Evolutionary conservation across 1,140 invertebrate species (phyloP).

Genomic region (Platyscapa corneri): DNA sequence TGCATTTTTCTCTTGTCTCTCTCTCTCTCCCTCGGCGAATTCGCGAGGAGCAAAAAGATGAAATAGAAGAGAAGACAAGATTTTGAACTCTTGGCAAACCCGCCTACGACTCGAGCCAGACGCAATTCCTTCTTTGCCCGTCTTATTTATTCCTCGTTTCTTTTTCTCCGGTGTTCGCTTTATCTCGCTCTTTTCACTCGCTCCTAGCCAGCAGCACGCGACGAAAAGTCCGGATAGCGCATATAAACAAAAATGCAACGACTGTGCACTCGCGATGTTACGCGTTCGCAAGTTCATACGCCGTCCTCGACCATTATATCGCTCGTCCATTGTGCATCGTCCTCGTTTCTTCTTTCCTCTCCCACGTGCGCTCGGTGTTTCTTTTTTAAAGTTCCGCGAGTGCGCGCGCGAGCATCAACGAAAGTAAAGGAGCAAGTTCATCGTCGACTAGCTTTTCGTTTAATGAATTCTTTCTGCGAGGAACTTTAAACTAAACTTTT

Average conservation of each 20-base stretch:
- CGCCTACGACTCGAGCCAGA: slow-evolving; percentile 46
- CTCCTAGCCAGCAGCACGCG: background rate
- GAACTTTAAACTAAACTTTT: slow-evolving; percentile 38
- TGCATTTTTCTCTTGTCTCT: slow-evolving; percentile 50
- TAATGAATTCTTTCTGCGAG: slow-evolving; percentile 48
- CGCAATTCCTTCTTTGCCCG: slow-evolving; percentile 59
- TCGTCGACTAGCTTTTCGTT: slow-evolving; percentile 44
- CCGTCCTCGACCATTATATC: slow-evolving; percentile 33
- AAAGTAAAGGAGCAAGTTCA: slow-evolving; percentile 35
- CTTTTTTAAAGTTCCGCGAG: background rate
- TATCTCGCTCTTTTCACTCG: slow-evolving; percentile 8
- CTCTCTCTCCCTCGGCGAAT: slow-evolving; percentile 41
- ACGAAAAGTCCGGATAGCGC: slow-evolving; percentile 27
- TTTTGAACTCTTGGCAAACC: slow-evolving; percentile 68
- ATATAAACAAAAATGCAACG: background rate
- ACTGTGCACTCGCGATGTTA: background rate
- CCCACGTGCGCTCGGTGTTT: background rate
- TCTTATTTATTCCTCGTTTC: slow-evolving; percentile 35
- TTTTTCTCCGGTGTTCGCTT: slow-evolving; percentile 19
- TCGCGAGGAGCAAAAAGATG: slow-evolving; percentile 53
- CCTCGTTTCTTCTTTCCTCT: slow-evolving; percentile 19
- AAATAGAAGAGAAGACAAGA: slow-evolving; percentile 59
- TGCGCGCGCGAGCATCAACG: slow-evolving; percentile 14
- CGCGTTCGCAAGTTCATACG: slow-evolving; percentile 29
- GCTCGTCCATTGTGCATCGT: slow-evolving; percentile 44